Evolutionary conservation across 2,797 vertebrate species (phyloP).

Genomic region (Melanotaenia pygmaea): DNA sequence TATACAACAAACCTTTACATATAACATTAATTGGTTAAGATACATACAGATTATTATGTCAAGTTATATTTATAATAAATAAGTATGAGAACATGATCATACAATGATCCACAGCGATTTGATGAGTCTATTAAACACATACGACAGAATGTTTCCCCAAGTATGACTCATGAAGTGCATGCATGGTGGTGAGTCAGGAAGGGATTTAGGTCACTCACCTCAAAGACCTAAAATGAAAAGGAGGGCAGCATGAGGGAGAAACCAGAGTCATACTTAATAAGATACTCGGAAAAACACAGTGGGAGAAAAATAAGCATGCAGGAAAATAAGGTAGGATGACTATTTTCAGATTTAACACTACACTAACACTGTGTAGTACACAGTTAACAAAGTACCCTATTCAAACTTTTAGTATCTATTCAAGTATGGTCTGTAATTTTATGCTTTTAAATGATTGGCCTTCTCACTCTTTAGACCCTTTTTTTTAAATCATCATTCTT

Average conservation of each 20-base stretch:
- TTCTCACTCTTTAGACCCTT: not conserved
- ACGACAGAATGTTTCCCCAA: constrained; percentile 26
- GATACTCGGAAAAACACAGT: constrained; percentile 50
- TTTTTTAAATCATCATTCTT: not conserved
- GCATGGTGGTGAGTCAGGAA: constrained; percentile 25
- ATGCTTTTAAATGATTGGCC: not conserved
- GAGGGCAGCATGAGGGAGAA: constrained; percentile 89
- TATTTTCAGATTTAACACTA: constrained; percentile 8
- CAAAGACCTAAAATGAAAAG: constrained; percentile 94
- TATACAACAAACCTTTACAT: not conserved
- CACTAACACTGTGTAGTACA: not conserved
- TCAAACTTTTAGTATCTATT: not conserved
- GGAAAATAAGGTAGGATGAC: constrained; percentile 21
- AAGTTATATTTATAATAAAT: not conserved
- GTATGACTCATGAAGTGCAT: constrained; percentile 58
- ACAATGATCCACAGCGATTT: not conserved
- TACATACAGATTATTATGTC: not conserved
- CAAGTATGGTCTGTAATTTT: not conserved
- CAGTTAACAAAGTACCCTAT: not conserved
- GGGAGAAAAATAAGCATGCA: constrained; percentile 49
- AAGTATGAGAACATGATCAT: not conserved
- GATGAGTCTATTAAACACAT: constrained; percentile 2
- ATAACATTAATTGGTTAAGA: not conserved
- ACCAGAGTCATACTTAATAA: constrained; percentile 79
- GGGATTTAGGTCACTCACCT: constrained; percentile 86